phyloP scores from a whole-genome alignment of 2,888 invertebrate genomes.

The Plebejus anna region DNA sequence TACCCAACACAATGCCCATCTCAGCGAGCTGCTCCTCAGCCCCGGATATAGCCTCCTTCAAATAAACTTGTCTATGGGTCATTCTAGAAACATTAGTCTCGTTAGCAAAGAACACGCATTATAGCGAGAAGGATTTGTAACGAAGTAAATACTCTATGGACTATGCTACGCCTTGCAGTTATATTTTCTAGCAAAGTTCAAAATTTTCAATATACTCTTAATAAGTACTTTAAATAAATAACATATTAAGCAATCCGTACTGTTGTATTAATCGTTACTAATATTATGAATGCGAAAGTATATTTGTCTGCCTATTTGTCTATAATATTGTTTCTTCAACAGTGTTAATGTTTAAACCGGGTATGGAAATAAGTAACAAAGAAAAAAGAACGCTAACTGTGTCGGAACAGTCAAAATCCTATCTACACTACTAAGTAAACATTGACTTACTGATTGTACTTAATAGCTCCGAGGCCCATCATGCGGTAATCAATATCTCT shows the following conservation, averaged over 20 bases:
- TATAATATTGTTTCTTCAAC: no score
- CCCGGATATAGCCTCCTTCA: slow-evolving; percentile 75
- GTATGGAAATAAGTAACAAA: no score
- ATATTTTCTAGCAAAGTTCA: no score
- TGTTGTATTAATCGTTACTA: no score
- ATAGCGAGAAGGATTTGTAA: not conserved
- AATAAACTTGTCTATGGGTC: slow-evolving; percentile 66
- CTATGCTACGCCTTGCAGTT: no score
- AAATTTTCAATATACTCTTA: no score
- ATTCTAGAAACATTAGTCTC: slow-evolving; percentile 35
- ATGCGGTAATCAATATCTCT: slow-evolving; percentile 80
- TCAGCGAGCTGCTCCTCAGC: slow-evolving; percentile 74
- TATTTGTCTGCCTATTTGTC: no score
- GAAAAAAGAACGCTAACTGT: no score
- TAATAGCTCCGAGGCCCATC: slow-evolving; percentile 75
- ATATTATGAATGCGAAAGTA: no score
- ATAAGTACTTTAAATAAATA: no score
- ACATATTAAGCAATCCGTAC: no score
- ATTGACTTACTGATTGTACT: slow-evolving; percentile 52
- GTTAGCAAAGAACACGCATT: not conserved
- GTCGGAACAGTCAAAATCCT: not conserved
- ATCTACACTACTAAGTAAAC: not conserved
- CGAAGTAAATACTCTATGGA: not conserved
- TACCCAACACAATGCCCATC: slow-evolving; percentile 75
- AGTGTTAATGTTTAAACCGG: no score